Conservation (phyloP, 2,113 vertebrate genomes). For the Tinamus guttatus region DNA sequence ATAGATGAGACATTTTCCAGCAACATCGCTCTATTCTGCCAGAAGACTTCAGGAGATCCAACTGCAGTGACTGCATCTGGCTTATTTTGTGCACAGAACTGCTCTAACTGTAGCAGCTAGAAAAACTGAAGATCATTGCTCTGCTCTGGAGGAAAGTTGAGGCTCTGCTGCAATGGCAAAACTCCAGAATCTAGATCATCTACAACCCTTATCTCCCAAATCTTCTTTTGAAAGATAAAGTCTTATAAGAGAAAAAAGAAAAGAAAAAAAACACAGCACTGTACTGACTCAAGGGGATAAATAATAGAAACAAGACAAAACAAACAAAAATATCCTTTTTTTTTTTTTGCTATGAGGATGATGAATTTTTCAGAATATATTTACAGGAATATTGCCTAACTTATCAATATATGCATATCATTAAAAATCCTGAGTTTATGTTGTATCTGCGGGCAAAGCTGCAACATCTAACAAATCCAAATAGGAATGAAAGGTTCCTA, state of each 20-base stretch:
- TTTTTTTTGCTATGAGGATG: background rate
- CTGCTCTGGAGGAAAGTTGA: background rate
- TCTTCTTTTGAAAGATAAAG: background rate
- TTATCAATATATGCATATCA: background rate
- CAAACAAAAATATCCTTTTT: background rate
- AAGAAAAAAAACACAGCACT: too few relatives aligned
- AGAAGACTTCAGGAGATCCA: background rate
- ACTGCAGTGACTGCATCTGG: rapidly evolving
- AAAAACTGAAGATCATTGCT: background rate
- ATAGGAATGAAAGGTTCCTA: conserved; percentile 16
- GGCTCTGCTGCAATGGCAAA: background rate
- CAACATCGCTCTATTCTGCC: background rate
- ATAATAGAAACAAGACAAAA: conserved; percentile 15
- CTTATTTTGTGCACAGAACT: background rate
- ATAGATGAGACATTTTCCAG: background rate
- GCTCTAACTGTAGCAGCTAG: background rate
- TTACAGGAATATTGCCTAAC: background rate
- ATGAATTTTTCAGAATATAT: conserved; percentile 21
- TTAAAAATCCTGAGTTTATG: background rate
- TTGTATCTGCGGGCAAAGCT: conserved; percentile 20
- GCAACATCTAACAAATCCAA: conserved; percentile 33
- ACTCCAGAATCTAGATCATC: background rate
- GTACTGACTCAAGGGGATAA: background rate
- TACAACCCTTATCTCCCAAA: background rate
- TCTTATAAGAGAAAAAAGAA: conserved; percentile 20